A percentile compares a stretch with the other conserved stretches of the same genome.
Evolutionary conservation across 2,888 invertebrate genomes (phyloP).

Genomic region (Sarcophaga variegata): DNA sequence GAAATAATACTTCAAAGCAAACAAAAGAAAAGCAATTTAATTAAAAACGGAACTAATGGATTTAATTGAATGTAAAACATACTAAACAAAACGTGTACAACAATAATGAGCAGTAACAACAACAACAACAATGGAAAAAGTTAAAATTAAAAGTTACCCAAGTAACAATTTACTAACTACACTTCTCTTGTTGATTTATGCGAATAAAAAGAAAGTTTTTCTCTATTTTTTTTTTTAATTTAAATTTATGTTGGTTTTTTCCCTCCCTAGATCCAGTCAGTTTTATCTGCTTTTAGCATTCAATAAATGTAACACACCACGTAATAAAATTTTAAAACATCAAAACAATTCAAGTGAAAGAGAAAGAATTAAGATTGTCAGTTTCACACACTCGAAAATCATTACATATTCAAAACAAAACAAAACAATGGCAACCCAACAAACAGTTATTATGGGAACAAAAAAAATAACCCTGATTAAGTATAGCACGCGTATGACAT

Average conservation of each 20-base stretch:
- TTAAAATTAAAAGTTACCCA: constrained; percentile 28
- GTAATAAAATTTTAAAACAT: neutral
- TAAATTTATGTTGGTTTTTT: no score
- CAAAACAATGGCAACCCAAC: constrained; percentile 12
- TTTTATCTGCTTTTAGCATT: constrained; percentile 18
- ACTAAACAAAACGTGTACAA: neutral
- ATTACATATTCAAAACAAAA: constrained; percentile 1
- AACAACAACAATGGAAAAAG: neutral
- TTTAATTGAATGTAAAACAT: constrained; percentile 42
- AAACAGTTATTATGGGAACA: constrained; percentile 1
- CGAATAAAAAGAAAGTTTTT: constrained; percentile 47
- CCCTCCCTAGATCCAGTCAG: no score
- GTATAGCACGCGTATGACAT: constrained; percentile 62
- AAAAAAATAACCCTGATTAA: constrained; percentile 21
- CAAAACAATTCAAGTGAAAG: neutral
- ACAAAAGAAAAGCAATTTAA: constrained; percentile 37
- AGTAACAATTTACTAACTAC: constrained; percentile 3
- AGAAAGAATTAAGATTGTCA: constrained; percentile 17
- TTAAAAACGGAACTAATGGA: constrained; percentile 50
- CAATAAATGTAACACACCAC: constrained; percentile 43
- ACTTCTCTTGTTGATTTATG: neutral
- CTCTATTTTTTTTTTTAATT: constrained; percentile 13
- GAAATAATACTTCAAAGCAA: constrained; percentile 36
- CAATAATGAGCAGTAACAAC: neutral
- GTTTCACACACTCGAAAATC: constrained; percentile 19